Evolutionary conservation across 1,140 invertebrate genomes (phyloP).

Genomic region (Bombus consobrinus): DNA sequence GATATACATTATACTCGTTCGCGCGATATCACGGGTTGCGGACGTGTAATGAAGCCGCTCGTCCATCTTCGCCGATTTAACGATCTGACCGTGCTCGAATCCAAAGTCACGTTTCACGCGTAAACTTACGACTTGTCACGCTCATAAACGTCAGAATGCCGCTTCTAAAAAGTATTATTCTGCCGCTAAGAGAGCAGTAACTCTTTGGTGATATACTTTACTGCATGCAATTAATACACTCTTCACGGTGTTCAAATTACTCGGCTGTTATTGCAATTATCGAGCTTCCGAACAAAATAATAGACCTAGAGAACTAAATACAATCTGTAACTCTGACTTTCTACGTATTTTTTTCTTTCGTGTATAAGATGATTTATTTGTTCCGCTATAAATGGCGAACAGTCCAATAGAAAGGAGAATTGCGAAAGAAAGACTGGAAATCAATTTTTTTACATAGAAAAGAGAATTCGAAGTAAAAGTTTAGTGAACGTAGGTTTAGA

Average conservation of each 20-base stretch:
- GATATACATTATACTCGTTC: slow-evolving; percentile 53
- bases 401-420: background rate
- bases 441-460: background rate
- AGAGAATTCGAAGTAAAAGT: no score
- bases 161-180: background rate
- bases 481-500: background rate
- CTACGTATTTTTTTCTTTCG: background rate
- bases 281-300: background rate
- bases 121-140: slow-evolving; percentile 18
- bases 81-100: slow-evolving; percentile 21
- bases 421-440: background rate
- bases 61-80: slow-evolving; percentile 55
- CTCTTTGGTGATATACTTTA: background rate
- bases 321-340: background rate
- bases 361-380: background rate
- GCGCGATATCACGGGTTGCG: slow-evolving; percentile 39
- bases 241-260: background rate
- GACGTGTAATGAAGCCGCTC: slow-evolving; percentile 48
- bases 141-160: background rate
- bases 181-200: background rate
- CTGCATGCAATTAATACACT: background rate
- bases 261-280: background rate
- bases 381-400: background rate
- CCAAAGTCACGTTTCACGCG: slow-evolving; percentile 30
- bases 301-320: background rate